Base-by-base conservation (phyloP, 2,113 vertebrate genomes). In the Gallinago paraguaiae region DNA sequence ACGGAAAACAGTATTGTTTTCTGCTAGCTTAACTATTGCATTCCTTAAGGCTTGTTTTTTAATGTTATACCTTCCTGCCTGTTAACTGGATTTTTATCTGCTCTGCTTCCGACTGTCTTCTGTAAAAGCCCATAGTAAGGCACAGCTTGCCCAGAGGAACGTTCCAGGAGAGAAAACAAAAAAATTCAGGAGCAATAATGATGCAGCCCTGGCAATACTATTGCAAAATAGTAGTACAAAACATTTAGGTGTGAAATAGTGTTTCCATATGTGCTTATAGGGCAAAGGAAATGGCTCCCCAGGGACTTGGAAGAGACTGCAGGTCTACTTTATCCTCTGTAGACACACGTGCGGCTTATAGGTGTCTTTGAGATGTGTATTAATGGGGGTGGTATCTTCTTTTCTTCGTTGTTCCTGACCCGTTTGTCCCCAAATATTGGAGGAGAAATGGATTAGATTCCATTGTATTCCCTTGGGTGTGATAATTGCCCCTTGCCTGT, bases 71-170 rank as follows among this genome's bases (percentile, higher is more conserved):
- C 88, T 96, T 80, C 83, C 83, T 88, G 75, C 79, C 92, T 88
- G 82, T 89, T 96, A 94, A 96, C 95, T 86, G 92, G 60, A 91
- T 96, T 96, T 94, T 96, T 85, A 94, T 95, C 95, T 96, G 54
- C 68, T 82, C 60, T 96, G 48, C 71, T n/a, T 95, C 83, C 88
- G 91, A 82, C 79, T 90, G 60, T 56, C 74, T 97, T 89, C 92
- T 94, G 39, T 64, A 53, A 91, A 97, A 91, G 35, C 91, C 57
- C 54, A 31, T 60, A 91, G 60, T 87, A 92, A 97, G 76, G 65
- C 71, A 82, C 48, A 90, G 65, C n/a, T 86, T 91, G 79, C 94
- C 94, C 69, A 90, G 88, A 97, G 92, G 72, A 96, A 86, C 71
- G 81, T 86, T 96, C 27, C 76, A 45, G 53, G 72, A 92, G 88